Conservation (phyloP, 1,140 invertebrate genomes). For the Pygmarrhopalites habei region DNA sequence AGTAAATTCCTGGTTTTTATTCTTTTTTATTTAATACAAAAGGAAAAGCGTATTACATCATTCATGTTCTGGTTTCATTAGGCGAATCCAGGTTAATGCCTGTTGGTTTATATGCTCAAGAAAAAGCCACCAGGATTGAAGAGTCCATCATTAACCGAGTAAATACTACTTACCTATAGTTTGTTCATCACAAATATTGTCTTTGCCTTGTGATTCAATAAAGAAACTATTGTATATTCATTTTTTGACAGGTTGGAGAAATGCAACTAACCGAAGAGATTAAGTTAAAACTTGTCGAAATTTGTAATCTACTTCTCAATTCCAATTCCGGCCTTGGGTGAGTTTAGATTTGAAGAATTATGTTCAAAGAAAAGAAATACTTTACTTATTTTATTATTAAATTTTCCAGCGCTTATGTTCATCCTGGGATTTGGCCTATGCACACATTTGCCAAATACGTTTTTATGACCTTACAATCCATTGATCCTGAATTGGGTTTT, state of each 20-base stretch:
- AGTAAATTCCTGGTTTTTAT: no score
- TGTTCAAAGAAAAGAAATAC: no score
- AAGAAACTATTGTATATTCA: no score
- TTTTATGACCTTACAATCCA: conserved; percentile 60
- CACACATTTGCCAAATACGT: conserved; percentile 74
- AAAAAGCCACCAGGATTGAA: conserved; percentile 57
- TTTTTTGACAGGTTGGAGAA: no score
- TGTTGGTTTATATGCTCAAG: conserved; percentile 67
- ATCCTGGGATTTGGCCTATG: conserved; percentile 56
- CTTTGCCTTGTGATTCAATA: no score
- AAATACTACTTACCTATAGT: no score
- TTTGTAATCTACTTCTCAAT: conserved; percentile 2
- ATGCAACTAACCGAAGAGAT: conserved; percentile 50
- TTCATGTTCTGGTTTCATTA: conserved; percentile 56
- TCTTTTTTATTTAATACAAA: no score
- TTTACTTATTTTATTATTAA: no score
- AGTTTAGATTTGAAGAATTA: no score
- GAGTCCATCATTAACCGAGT: conserved; percentile 66
- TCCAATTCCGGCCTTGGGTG: conserved; percentile 11
- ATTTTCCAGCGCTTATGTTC: no score
- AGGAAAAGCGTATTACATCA: no score
- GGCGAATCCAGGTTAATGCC: conserved; percentile 73
- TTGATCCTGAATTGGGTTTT: conserved; percentile 69
- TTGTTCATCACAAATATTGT: no score
- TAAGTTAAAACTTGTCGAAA: not conserved